Evolutionary conservation across 2,888 invertebrate species (phyloP).

Genomic region (Lysandra bellargus): DNA sequence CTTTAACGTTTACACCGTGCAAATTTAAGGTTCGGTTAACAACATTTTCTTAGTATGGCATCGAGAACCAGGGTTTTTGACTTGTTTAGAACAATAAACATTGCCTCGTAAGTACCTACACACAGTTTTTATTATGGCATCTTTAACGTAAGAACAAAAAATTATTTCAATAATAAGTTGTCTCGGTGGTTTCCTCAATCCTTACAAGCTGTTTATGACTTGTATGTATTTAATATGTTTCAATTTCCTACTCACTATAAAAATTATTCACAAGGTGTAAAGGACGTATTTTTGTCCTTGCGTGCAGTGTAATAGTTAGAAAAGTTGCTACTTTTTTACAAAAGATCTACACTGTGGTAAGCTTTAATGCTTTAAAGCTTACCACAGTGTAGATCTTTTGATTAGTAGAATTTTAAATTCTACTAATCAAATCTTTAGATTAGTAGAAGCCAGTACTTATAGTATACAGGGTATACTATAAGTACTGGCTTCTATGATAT

Average conservation of each 20-base stretch:
- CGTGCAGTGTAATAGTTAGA: too few species aligned
- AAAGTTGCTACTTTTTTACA: too few species aligned
- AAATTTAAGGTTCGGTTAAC: background rate
- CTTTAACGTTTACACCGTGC: background rate
- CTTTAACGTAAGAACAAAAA: background rate
- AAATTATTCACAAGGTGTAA: background rate
- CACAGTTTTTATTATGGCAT: background rate
- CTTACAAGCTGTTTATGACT: background rate
- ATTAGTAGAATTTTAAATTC: too few species aligned
- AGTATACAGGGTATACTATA: too few species aligned
- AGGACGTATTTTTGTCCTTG: background rate
- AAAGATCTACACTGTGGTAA: too few species aligned
- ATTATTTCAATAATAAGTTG: too few species aligned
- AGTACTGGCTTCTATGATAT: too few species aligned
- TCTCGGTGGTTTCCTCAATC: background rate
- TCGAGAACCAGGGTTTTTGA: conserved; percentile 82
- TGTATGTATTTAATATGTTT: background rate
- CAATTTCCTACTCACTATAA: background rate
- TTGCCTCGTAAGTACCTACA: conserved; percentile 82
- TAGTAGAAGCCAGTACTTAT: too few species aligned
- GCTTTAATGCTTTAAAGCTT: too few species aligned
- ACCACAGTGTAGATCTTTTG: too few species aligned
- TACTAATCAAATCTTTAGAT: too few species aligned
- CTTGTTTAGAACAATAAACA: conserved; percentile 83
- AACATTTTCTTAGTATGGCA: conserved; percentile 53